phyloP scores from a whole-genome alignment of 2,888 invertebrate species.

The Spisula solida region DNA sequence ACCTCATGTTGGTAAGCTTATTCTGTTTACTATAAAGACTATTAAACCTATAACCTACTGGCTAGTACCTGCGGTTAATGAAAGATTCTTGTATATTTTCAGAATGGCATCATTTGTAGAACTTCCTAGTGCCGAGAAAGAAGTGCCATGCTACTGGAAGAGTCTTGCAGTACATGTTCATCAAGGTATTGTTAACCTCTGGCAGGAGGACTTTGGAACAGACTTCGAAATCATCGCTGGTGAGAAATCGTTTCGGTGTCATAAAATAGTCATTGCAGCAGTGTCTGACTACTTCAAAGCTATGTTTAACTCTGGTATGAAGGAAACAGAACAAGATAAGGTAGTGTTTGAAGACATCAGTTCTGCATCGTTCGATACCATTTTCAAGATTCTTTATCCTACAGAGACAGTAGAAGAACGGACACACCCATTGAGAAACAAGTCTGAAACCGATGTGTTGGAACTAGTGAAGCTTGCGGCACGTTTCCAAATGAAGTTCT shows the following conservation, averaged over 20 bases:
- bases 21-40: too few species aligned
- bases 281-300: conserved; percentile 65
- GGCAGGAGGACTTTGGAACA: conserved; percentile 47
- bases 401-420: neutral
- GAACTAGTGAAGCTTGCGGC: conserved; percentile 56
- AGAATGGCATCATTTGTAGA: too few species aligned
- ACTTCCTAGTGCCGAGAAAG: too few species aligned
- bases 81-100: too few species aligned
- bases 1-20: too few species aligned
- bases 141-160: neutral
- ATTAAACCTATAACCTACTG: too few species aligned
- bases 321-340: conserved; percentile 48
- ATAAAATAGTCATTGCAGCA: conserved; percentile 61
- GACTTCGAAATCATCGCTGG: conserved; percentile 57
- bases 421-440: conserved; percentile 28
- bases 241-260: conserved; percentile 59
- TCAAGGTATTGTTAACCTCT: conserved; percentile 42
- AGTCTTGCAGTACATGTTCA: conserved; percentile 18
- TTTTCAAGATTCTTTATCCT: conserved; percentile 51
- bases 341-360: conserved; percentile 53
- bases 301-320: conserved; percentile 66
- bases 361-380: conserved; percentile 51
- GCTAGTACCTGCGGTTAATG: too few species aligned
- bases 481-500: conserved; percentile 56
- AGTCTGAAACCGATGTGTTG: conserved; percentile 41